These are phyloP conservation scores for Acanthopleura granulata DNA, from an alignment of 2,888 invertebrate species.

Conservation along the genomic window DNA sequence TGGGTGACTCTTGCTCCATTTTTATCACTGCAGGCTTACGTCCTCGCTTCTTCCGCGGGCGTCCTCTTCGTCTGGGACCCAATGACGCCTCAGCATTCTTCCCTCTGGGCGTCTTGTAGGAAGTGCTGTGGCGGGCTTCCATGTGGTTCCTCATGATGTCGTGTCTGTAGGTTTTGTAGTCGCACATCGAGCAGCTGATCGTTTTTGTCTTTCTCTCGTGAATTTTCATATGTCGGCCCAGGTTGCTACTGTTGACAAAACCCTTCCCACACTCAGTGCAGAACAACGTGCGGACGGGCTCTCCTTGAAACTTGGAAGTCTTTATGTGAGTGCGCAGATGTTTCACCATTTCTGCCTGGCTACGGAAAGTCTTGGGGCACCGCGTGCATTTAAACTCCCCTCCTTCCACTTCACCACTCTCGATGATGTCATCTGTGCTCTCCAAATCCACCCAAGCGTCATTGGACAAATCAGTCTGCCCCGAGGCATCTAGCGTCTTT, in stretches of 20 bases:
- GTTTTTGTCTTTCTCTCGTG: not conserved
- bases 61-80: not conserved
- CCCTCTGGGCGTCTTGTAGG: not conserved
- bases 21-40: not conserved
- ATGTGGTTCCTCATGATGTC: conserved; percentile 1
- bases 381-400: not conserved
- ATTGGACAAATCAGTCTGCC: no score
- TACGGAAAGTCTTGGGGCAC: not conserved
- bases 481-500: no score
- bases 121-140: not conserved
- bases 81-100: not conserved
- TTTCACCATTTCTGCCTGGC: conserved; percentile 7
- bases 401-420: not conserved
- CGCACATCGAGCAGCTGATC: not conserved
- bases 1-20: not conserved
- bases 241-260: conserved; percentile 9
- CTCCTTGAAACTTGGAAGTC: not conserved
- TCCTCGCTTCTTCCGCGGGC: not conserved
- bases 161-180: conserved; percentile 9
- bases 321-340: conserved; percentile 7
- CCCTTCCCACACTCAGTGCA: not conserved
- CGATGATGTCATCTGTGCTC: not conserved
- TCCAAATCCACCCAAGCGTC: no score
- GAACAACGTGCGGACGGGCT: not conserved
- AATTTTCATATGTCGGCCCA: not conserved